Base-by-base conservation (phyloP, 2,888 invertebrate species). In the Nomada fabriciana region DNA sequence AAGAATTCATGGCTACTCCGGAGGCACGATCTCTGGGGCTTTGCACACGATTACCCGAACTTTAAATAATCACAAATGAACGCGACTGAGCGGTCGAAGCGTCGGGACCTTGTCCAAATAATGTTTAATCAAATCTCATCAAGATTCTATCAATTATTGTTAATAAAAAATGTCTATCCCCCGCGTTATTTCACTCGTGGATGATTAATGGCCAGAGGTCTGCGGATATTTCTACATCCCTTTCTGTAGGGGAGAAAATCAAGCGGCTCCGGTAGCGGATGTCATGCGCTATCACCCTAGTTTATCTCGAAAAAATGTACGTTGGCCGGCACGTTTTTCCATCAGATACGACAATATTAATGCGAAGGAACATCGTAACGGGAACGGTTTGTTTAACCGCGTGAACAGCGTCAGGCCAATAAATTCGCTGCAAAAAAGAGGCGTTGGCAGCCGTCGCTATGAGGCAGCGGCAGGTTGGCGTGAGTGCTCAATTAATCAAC, bases 401-500 rank as follows among this genome's bases (percentile, higher is more conserved):
- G 60, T 43, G 68, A 78, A 57, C 78, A 47, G 23, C 65, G 42
- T 9, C 52, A 50, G 23, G 57, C 70, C 64, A 78, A 80, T 80
- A 80, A 78, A 80, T 80, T 72, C 36, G 11, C 72, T 63, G 78
- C 61, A 76, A 72, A 76, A 76, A 76, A 80, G 67, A 71, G 80
- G 80, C 80, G 80, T 76, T 80, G 80, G 74, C 80, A 75, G 79
- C 55, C 47, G 70, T 59, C 53, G 81, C 36, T 74, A 42, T 20
- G 36, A 55, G 64, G 69, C 7, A 75, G 23, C 61, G 59, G 71
- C 23, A 52, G 70, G 50, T 52, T 53, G 67, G 59, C 76, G 76
- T 43, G 82, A 82, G 71, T 63, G 82, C 68, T 80, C 82, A 82
- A 82, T 82, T 82, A 82, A 82, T 82, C 82, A 82, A 76, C 72